Percentiles rank a stretch among this genome's conserved stretches.
Conservation (phyloP, 2,888 invertebrate species). For the Agrenia bidenticulata region DNA sequence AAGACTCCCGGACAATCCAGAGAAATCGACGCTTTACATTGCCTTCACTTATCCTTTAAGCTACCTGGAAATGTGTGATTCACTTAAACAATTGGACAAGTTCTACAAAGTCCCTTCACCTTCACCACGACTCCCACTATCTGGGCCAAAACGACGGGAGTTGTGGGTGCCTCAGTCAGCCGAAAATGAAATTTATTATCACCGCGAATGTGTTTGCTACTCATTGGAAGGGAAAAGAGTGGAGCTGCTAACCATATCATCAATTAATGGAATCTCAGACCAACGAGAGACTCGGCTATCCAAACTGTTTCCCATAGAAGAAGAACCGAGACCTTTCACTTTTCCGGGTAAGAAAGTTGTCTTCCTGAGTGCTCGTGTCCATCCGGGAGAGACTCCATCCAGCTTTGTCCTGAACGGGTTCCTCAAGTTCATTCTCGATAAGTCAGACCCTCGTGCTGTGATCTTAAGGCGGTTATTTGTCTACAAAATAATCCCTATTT, state of each 20-base stretch:
- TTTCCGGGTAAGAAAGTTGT: conserved; percentile 80
- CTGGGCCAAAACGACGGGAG: conserved; percentile 9
- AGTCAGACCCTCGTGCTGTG: conserved; percentile 73
- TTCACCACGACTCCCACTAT: conserved; percentile 3
- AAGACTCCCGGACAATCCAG: conserved; percentile 68
- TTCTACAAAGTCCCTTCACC: conserved; percentile 1
- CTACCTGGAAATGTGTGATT: conserved; percentile 76
- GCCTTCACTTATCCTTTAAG: conserved; percentile 91
- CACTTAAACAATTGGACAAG: conserved; percentile 68
- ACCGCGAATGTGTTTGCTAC: conserved; percentile 74
- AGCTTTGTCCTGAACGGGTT: conserved; percentile 86
- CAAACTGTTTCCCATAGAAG: conserved; percentile 71
- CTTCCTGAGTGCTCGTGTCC: conserved; percentile 83
- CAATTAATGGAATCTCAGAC: conserved; percentile 72
- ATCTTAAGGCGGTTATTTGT: conserved; percentile 73
- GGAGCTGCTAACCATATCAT: conserved; percentile 80
- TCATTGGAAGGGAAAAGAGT: conserved; percentile 76
- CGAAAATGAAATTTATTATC: conserved; percentile 77
- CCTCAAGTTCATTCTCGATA: conserved; percentile 72
- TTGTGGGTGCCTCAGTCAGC: conserved; percentile 10
- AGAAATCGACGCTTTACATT: conserved; percentile 72
- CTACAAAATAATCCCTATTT: conserved; percentile 85
- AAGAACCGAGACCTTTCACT: conserved; percentile 68
- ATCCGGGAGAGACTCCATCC: conserved; percentile 70
- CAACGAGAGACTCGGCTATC: conserved; percentile 71